Base-by-base conservation (phyloP, 2,888 invertebrate genomes). In the Synanthedon formicaeformis region DNA sequence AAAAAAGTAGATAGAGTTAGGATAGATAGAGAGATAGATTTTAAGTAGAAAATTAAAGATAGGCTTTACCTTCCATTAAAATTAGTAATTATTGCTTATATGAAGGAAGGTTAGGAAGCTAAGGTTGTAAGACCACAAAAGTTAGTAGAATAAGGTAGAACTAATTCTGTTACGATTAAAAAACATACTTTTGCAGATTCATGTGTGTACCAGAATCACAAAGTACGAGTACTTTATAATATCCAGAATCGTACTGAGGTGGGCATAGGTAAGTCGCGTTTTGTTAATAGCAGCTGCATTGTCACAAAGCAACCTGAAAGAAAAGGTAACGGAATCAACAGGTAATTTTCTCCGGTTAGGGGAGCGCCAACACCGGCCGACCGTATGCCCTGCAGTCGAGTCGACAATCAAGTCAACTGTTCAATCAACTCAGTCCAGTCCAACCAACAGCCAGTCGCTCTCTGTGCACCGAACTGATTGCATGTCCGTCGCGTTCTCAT, bases 291-390 rank as follows among this genome's bases (percentile, higher is more conserved):
- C 85, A 82, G 84, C 85, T 85, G 83, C 73, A 65, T 59, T 65
- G 65, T 71, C 69, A 80, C 76, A 63, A 79, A 79, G 81, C 76
- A 18, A 65, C 85, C 84, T 84, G 84, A 74, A 76, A 85, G 84
- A 74, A 76, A 85, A 85, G 86, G 86, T 84, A 85, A 79, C 73
- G 75, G 76, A 77, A 81, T 84, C 85, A 85, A 85, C 85, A 86
- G 85, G 85, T 86, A 83, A 83, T 81, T 84, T n/a, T 83, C 80
- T 71, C 76, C 71, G 71, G 50, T 4, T 64, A 73, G 71, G 81
- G 81, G 77, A 66, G 77, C 71, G 64, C 69, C 72, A 71, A 57
- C 57, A 52, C 51, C 55, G 52, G 52, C 56, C 56, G 55, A 52
- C 57, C 27, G 34, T 13, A 18, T 45, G 23, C 23, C 4, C 4